Base-by-base conservation (phyloP, 2,888 invertebrate genomes). In the Apodemia duryi region DNA sequence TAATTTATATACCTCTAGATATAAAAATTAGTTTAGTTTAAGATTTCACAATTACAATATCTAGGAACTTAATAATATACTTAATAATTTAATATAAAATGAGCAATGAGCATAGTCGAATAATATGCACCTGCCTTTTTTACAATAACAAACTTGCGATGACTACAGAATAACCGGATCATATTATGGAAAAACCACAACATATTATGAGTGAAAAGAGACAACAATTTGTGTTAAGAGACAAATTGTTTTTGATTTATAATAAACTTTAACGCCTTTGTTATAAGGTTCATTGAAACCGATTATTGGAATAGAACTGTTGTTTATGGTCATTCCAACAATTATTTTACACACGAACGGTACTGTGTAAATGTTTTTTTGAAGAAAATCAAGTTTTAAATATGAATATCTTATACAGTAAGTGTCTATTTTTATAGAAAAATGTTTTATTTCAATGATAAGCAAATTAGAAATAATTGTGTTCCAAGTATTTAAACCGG, bases 131-230 rank as follows among this genome's bases (percentile, higher is more conserved):
- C 43, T 43, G 6, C 11, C 43, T 4, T 1, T 43, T 43, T 13
- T 10, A 10, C 43, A 2, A 43, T 11, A 10, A 6, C 43, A 10
- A 43, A 43, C 43, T 43, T 11, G 43, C 11, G 11, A 6, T 43
- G 11, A 43, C 43, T 57, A 64, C 52, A 61, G 63, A 46, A 66
- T 73, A 78, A 77, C 77, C 74, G 74, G 75, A 73, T 74, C 61
- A 46, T 63, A 66, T 21, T 21, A 21, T 68, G 77, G 77, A 72
- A 79, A 80, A 79, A 75, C 78, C 80, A 71, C 72, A 67, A 70
- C 60, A 63, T 29, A 61, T 21, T 21, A 21, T 62, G 32, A 63
- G 35, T 46, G 28, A 65, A 51, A 52, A 57, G 54, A 65, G 63
- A 65, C 54, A 11, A 35, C 49, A 57, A 65, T 49, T 65, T 54